These are phyloP conservation scores for Chymomyza caudatula DNA, from an alignment of 2,888 invertebrate species.

Conservation along the genomic window DNA sequence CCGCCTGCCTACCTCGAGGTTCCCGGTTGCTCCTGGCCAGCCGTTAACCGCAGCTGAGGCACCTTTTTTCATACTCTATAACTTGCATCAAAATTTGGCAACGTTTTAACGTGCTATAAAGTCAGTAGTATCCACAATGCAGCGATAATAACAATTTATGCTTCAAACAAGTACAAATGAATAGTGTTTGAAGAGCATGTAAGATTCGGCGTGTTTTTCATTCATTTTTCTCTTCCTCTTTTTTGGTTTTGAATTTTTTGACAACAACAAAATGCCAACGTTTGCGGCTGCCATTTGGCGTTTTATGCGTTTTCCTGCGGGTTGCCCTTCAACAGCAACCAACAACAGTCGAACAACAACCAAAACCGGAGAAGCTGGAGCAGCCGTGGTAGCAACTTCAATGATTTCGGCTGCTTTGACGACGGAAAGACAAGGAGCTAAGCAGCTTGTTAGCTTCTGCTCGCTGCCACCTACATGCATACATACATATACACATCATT, in stretches of 20 bases:
- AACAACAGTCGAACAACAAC: neutral
- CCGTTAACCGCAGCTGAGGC: neutral
- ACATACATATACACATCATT: neutral
- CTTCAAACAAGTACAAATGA: no score
- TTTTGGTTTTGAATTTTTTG: constrained; percentile 22
- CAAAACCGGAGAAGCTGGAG: neutral
- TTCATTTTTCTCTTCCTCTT: constrained; percentile 23
- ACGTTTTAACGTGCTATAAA: no score
- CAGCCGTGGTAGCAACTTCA: neutral
- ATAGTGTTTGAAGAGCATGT: no score
- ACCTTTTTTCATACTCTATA: neutral
- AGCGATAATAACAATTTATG: no score
- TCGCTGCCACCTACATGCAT: neutral
- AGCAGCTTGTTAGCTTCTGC: constrained; percentile 7
- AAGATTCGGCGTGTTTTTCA: no score
- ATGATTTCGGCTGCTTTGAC: neutral
- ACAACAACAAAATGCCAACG: constrained; percentile 43
- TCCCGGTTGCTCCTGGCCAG: neutral
- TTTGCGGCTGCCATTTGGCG: constrained; percentile 65
- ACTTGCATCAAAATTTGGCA: neutral
- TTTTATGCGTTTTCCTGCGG: constrained; percentile 60
- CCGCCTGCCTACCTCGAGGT: neutral
- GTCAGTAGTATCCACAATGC: no score
- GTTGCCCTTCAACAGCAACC: neutral
- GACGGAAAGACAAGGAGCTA: neutral